Conservation (phyloP, 23 tunicate species). For the Trididemnum clinides region DNA sequence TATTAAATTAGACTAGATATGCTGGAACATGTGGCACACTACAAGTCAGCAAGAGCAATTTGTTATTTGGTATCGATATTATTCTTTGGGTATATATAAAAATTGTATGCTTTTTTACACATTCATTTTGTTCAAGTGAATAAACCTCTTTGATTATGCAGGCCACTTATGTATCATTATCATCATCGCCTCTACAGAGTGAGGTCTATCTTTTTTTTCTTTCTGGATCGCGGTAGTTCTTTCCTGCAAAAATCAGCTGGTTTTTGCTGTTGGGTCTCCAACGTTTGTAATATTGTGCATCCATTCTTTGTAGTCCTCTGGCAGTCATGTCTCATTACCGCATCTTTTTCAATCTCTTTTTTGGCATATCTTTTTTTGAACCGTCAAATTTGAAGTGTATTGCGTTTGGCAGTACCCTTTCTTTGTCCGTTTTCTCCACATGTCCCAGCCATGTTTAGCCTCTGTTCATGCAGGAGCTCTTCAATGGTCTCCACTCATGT, state of each 20-base stretch:
- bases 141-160: no score
- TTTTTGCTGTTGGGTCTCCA: not conserved
- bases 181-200: not conserved
- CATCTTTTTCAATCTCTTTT: not conserved
- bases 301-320: not conserved
- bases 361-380: not conserved
- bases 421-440: not conserved
- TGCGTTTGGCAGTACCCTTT: not conserved
- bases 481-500: not conserved
- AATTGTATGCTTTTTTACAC: no score
- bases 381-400: not conserved
- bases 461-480: not conserved
- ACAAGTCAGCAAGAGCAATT: no score
- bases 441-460: not conserved
- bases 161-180: no score
- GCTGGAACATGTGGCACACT: no score
- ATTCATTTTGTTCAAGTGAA: no score
- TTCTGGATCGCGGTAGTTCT: not conserved
- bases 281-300: not conserved
- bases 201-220: not conserved
- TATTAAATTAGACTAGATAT: no score
- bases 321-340: not conserved
- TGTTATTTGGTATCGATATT: no score
- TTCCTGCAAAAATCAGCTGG: slow-evolving; percentile 4
- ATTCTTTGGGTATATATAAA: no score